Base-by-base conservation (phyloP, 2,888 invertebrate genomes). In the Linyphia triangularis region DNA sequence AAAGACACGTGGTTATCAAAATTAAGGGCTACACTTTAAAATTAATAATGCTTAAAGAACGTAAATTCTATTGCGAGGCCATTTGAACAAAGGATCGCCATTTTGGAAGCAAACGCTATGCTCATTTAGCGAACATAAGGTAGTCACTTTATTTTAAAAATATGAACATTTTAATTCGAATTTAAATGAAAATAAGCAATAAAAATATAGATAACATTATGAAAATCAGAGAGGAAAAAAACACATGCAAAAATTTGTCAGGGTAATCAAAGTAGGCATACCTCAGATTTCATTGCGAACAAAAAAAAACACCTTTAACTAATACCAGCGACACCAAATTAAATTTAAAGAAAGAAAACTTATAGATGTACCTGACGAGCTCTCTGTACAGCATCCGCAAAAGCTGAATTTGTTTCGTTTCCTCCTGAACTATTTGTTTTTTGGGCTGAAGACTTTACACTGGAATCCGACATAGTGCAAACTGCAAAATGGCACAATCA, bases 361-460 rank as follows among this genome's bases (percentile, higher is more conserved):
- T 43, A n/a, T 19, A 61, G n/a, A 33, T 43, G 43, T 84, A 90
- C 90, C 90, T 90, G 90, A 70, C 90, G 75, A 37, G 90, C 90
- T 85, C 90, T 77, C 85, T 89, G 88, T 75, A 90, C 88, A 33
- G 90, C 90, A 85, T 90, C 90, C 85, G 90, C 88, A 84, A 90
- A 90, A 72, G 90, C 90, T 83, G 88, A 69, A 89, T 86, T 90
- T 43, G 88, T 82, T 81, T 89, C 89, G 78, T 75, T 88, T 69
- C 77, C 75, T 51, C 79, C 86, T 61, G 81, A 69, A 89, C 57
- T 89, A 89, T 89, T 89, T 79, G 83, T 30, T 89, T 89, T 89
- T 89, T 89, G 89, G 37, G 89, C 78, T 84, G 84, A 83, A 84
- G 89, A 72, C 73, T 82, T 83, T 6, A 72, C 89, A 89, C 89